These are phyloP conservation scores for Xestia ashworthii DNA, from an alignment of 2,888 invertebrate genomes.

Conservation along the genomic window DNA sequence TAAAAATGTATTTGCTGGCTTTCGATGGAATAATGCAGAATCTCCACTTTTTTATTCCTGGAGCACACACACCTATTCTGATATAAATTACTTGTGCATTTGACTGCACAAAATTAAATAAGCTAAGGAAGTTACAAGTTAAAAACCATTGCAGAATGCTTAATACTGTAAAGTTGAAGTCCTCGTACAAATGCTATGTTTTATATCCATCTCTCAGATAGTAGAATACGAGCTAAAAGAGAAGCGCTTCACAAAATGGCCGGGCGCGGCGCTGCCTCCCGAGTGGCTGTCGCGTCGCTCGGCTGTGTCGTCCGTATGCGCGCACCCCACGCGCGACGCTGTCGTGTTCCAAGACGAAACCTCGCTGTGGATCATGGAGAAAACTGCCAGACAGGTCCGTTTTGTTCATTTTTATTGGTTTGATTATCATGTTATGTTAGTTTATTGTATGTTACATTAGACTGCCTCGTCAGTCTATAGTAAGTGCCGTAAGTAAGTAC, in stretches of 20 bases:
- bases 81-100: not conserved
- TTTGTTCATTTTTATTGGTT: not conserved
- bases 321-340: slow-evolving; percentile 92
- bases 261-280: slow-evolving; percentile 88
- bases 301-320: slow-evolving; percentile 91
- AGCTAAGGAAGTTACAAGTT: not conserved
- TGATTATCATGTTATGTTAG: not conserved
- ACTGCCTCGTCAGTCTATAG: not conserved
- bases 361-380: slow-evolving; percentile 90
- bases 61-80: not conserved
- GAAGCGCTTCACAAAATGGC: slow-evolving; percentile 92
- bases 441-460: not conserved
- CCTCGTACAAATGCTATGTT: not conserved
- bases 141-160: not conserved
- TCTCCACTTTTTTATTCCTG: not conserved
- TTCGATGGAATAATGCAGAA: not conserved
- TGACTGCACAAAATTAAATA: not conserved
- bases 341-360: slow-evolving; percentile 94
- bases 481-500: too few relatives aligned
- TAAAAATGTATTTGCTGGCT: not conserved
- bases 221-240: slow-evolving; percentile 93
- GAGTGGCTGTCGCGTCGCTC: slow-evolving; percentile 91
- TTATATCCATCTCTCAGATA: slow-evolving; percentile 89
- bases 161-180: not conserved
- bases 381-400: slow-evolving; percentile 66